Evolutionary conservation across 2,888 invertebrate species (phyloP), one percentile per base, ranked within the genome.

Genomic region (Acleris cristana): DNA sequence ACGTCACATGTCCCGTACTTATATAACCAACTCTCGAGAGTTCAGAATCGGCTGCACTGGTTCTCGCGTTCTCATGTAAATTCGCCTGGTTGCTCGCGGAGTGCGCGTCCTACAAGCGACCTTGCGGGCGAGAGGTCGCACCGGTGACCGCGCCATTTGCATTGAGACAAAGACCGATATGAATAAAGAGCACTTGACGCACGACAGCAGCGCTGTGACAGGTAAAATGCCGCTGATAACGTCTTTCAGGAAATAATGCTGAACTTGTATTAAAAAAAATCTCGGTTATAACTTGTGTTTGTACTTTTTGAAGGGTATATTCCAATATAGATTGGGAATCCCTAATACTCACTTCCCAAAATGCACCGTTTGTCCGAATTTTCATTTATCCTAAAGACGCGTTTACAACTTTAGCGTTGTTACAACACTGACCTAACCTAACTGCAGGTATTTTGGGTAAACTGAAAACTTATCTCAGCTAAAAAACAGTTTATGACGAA

Each of bases 121-220:
- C 67, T 67, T 67, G 67, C 54, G 63, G 63, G 62, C 67, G 67
- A 67, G 67, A 67, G 67, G 67, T 67, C 67, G 67, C 67, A 48
- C 19, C 67, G 67, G 63, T 67, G 67, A 67, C 67, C 67, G 67
- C 45, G 45, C 48, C 54, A 67, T 67, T 67, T 63, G 67, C 67
- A 67, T 67, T 58, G 67, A 67, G 49, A 67, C 67, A 67, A 67
- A 67, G 67, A 56, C 52, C 61, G 65, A 58, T 67, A 67, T 67
- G 67, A 67, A 67, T 67, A 67, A 67, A 67, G 67, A 67, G 57
- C 67, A 67, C 63, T 67, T 67, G 67, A 67, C 67, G 67, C 63
- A 67, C 63, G 67, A 63, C 67, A 58, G 44, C 67, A 58, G 44
- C 52, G 21, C 19, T 40, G 40, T 19, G 16, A 19, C 30, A 23